Evolutionary conservation across 2,113 vertebrate species (phyloP), one percentile per base, ranked within the genome.

Genomic region (Pampusana beccarii): DNA sequence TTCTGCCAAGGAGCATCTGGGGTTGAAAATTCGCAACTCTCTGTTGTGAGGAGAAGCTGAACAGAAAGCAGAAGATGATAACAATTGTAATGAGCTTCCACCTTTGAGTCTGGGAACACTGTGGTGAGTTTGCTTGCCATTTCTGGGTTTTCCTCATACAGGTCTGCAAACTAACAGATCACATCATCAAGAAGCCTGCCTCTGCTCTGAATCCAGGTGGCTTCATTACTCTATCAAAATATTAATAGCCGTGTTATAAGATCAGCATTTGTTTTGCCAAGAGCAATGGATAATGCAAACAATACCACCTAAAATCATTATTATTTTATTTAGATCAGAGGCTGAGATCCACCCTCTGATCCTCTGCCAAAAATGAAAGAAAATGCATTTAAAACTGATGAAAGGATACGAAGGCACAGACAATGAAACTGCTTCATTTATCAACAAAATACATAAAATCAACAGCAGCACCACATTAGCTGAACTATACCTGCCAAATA

Each of bases 231-330:
- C 66, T 56, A 74, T 75, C 79, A 82, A 70, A 92, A 92, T 90
- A 97, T 96, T 96, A 92, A 92, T 36, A 58, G 81, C 44, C 67
- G 4, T 34, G 28, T 77, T 86, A 19, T 53, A 94, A 94, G 73
- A 95, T 88, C 72, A 95, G 83, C 91, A 80, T 86, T 97, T 96
- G 79, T 78, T 97, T 91, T 92, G 79, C 89, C 86, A 95, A 90
- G 60, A 97, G 91, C 62, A 10, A 96, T 85, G 70, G 95, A 88
- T 86, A 92, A 95, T 86, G 74, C 34, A 42, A 97, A 50, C 75
- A 60, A 15, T 58, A 56, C 29, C 11, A 51, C 78, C 72, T 82
- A 61, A 84, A 66, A 89, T 48, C 69, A 61, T 56, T 25, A 88
- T 28, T 92, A 73, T 85, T 80, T 73, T 78, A 93, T 91, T 91